Evolutionary conservation across 2,113 vertebrate species (phyloP).

Genomic region (Anhinga anhinga): DNA sequence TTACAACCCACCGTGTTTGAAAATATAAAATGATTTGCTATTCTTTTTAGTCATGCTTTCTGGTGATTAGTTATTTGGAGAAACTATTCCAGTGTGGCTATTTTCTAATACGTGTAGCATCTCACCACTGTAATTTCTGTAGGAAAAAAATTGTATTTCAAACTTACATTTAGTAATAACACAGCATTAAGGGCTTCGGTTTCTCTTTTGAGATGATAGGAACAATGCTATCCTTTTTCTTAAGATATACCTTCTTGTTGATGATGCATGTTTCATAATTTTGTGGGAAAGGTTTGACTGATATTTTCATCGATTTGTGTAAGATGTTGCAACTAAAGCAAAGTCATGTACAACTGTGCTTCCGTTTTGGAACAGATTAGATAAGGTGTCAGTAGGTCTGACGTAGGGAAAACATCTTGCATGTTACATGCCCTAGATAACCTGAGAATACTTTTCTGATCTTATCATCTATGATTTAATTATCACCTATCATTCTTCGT

Average conservation of each 20-base stretch:
- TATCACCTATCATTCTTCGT: constrained; percentile 56
- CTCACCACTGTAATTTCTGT: background rate
- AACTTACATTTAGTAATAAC: background rate
- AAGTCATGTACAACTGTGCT: constrained; percentile 55
- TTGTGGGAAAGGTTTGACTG: constrained; percentile 7
- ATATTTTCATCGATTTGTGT: constrained; percentile 59
- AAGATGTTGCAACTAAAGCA: constrained; percentile 61
- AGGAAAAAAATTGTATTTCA: background rate
- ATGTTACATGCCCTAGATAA: constrained; percentile 58
- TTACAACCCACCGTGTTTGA: background rate
- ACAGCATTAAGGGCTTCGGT: background rate
- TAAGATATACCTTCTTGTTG: constrained; percentile 15
- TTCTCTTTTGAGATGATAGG: constrained; percentile 15
- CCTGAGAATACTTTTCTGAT: constrained; percentile 54
- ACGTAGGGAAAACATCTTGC: constrained; percentile 58
- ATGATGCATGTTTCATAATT: background rate
- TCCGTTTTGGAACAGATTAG: constrained; percentile 67
- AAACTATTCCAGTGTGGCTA: background rate
- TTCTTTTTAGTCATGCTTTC: background rate
- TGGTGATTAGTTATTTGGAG: background rate
- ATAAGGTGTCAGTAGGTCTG: constrained; percentile 62
- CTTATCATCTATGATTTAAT: constrained; percentile 57
- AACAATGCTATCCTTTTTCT: background rate
- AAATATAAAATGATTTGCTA: background rate
- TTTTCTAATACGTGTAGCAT: background rate